Percentiles rank a stretch among this genome's conserved stretches.
Conservation (phyloP, 2,888 invertebrate genomes). For the Morpho helenor region DNA sequence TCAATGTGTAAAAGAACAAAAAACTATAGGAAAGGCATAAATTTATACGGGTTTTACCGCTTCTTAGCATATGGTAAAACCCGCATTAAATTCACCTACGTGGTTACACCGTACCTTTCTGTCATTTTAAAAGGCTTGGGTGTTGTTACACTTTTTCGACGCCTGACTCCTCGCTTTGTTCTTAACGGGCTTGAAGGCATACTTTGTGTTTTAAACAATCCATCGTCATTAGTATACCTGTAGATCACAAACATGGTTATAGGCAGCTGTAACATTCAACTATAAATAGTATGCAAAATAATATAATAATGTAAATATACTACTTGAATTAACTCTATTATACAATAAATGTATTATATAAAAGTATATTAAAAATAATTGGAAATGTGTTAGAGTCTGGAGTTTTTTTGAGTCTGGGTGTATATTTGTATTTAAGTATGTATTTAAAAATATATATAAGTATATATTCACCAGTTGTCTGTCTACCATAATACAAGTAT, state of each 20-base stretch:
- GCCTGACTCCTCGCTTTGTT: conserved; percentile 46
- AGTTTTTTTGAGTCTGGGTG: too few species aligned
- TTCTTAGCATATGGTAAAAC: conserved; percentile 1
- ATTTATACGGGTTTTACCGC: conserved; percentile 6
- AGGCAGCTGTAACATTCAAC: too few species aligned
- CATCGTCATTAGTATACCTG: conserved; percentile 34
- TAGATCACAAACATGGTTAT: not conserved
- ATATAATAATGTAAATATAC: too few species aligned
- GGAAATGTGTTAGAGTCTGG: too few species aligned
- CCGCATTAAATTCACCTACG: conserved; percentile 2
- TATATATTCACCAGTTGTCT: too few species aligned
- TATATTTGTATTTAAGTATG: too few species aligned
- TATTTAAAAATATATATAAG: too few species aligned
- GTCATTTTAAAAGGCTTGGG: conserved; percentile 86
- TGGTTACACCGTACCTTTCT: conserved; percentile 77
- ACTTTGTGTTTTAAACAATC: conserved; percentile 72
- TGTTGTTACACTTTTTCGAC: conserved; percentile 70
- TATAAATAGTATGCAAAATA: too few species aligned
- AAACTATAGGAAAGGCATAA: not conserved
- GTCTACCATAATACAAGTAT: too few species aligned
- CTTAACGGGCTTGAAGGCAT: conserved; percentile 79
- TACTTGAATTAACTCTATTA: too few species aligned
- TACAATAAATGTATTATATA: too few species aligned
- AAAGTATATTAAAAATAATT: too few species aligned
- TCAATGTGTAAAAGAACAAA: conserved; percentile 6